Evolutionary conservation across 2,888 invertebrate genomes (phyloP), one percentile per base, ranked within the genome.

Genomic region (Tinea pellionella): DNA sequence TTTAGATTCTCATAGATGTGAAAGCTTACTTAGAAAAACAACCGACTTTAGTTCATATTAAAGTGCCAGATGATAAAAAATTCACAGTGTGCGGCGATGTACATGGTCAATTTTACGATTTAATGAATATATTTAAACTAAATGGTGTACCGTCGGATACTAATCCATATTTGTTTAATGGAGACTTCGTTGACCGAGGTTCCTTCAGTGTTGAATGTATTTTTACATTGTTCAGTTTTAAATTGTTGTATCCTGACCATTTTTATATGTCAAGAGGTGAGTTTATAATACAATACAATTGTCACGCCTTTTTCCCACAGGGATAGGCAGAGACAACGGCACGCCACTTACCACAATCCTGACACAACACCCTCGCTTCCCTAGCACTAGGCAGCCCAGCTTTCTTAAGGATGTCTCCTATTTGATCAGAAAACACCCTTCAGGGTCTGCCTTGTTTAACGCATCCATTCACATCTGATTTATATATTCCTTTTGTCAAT

Each of bases 131-230:
- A 71, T 99, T 99, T 83, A 90, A 96, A 69, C 89, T 98, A 65
- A 99, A 99, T 76, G 99, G 98, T n/a, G 85, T 96, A 63, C 99
- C 99, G 7, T 97, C 97, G 0, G 92, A 94, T 75, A 92, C 91
- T 29, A 99, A 99, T 88, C 99, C 99, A 60, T 99, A 98, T 86
- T 88, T 99, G 66, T 99, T 99, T 82, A 99, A 99, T 80, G 99
- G 99, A 62, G 99, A 99, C 87, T 99, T 99, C 80, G 99, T 99
- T 15, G 99, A 99, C 82, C 89, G 99, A 83, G 99, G 99, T 12
- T 98, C 99, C 0, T 99, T 99, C 80, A 98, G 98, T 37, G 98
- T 99, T 30, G 99, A 99, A 87, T 99, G 99, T 77, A 99, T 99
- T 73, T 97, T 99, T 75, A 96, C 96, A 8, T 87, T 99, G 64